Evolutionary conservation across 2,797 vertebrate species (phyloP), one percentile per base, ranked within the genome.

Genomic region (Choloepus didactylus): DNA sequence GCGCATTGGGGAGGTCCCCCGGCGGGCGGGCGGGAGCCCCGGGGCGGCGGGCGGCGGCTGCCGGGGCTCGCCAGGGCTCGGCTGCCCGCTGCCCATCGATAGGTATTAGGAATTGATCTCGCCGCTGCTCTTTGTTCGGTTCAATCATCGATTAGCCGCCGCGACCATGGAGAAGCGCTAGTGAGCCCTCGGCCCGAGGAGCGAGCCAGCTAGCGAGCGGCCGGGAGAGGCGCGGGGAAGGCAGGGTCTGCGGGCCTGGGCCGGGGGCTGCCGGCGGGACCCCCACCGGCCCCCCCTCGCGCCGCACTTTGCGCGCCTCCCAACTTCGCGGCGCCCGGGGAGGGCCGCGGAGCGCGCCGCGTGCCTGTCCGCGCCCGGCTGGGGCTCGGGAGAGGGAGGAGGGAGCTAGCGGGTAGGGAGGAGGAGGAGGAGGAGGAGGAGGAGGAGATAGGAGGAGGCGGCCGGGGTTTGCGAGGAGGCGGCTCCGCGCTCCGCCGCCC

Each of bases 121-220:
- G 98, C 98, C 96, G 99, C 98, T 99, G 99, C 99, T 98, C 99
- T 99, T 99, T 99, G 99, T 99, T 99, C 99, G 98, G 99, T 99
- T 99, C 99, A 98, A 98, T 99, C 99, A 99, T 99, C 98, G 99
- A 99, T 99, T 98, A 98, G 98, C 98, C 98, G 98, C 97, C 97
- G 98, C 97, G 98, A 98, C 98, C 98, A 97, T 96, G 97, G 98
- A 98, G 98, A 98, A 98, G 98, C 98, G 98, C 97, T 97, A 97
- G 98, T 96, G 98, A 98, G 97, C 94, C 92, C 92, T 89, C 80
- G 88, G 96, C 87, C 96, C 75, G 94, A 84, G 80, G 90, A 95
- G 92, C 88, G 59, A 94, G 89, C 95, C 54, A 21, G 95, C 95
- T 87, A 96, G 77, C 35, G 29, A 66, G 70, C 67, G 35, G 72